A percentile compares a stretch with the other conserved stretches of the same genome.
Evolutionary conservation across 1,140 invertebrate species (phyloP).

Genomic region (Tetranychus urticae): DNA sequence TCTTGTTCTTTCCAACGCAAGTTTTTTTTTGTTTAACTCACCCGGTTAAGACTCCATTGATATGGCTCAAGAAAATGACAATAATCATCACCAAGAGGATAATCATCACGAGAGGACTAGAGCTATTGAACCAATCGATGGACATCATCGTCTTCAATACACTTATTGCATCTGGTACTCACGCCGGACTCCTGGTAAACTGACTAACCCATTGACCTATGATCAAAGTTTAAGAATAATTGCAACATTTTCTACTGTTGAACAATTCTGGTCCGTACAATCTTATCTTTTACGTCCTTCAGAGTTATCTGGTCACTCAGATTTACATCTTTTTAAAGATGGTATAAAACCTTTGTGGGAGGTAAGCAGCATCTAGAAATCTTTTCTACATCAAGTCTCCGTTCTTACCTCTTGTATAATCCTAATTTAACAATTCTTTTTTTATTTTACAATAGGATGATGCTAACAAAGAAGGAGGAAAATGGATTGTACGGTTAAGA

Average conservation of each 20-base stretch:
- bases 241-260: constrained; percentile 39
- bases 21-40: too few species aligned
- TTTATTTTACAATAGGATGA: constrained; percentile 58
- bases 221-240: constrained; percentile 54
- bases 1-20: too few species aligned
- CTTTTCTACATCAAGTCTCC: neutral
- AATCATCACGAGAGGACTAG: too few species aligned
- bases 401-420: too few species aligned
- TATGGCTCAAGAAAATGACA: too few species aligned
- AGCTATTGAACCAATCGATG: neutral
- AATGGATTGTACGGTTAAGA: constrained; percentile 81
- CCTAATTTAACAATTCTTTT: too few species aligned
- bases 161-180: constrained; percentile 76
- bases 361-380: constrained; percentile 22
- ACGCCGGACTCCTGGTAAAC: constrained; percentile 38
- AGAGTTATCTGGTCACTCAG: constrained; percentile 65
- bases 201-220: constrained; percentile 33
- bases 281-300: constrained; percentile 66
- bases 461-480: constrained; percentile 80
- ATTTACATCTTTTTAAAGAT: constrained; percentile 93
- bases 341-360: constrained; percentile 99
- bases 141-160: constrained; percentile 61
- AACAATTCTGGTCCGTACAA: constrained; percentile 92
- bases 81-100: too few species aligned
- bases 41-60: too few species aligned